These are phyloP conservation scores for Drosophila tani DNA, from an alignment of 1,140 invertebrate species.

Conservation along the genomic window DNA sequence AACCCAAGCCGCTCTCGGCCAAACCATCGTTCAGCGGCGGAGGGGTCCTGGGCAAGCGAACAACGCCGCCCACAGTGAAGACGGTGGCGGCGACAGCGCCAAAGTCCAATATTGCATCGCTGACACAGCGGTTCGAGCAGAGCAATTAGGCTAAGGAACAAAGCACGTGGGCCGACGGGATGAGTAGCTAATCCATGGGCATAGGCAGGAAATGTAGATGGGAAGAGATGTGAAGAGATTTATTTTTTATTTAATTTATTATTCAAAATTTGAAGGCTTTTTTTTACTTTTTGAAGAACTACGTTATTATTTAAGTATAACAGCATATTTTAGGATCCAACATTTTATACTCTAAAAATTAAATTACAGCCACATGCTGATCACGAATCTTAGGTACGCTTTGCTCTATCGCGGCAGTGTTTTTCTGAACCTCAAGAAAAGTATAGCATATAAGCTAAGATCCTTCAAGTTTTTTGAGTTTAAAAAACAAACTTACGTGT, in stretches of 20 bases:
- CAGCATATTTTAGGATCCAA: not conserved
- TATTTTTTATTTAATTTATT: not conserved
- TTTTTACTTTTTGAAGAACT: not conserved
- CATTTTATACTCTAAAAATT: not conserved
- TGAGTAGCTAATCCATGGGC: slow-evolving; percentile 6
- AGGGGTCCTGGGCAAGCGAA: slow-evolving; percentile 47
- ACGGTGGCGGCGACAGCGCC: slow-evolving; percentile 12
- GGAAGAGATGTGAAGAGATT: not conserved
- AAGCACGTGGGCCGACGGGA: not conserved
- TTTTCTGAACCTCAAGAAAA: too few species aligned
- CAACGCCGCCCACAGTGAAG: slow-evolving; percentile 75
- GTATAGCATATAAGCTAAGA: too few species aligned
- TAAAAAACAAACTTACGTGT: too few species aligned
- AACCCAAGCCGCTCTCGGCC: slow-evolving; percentile 79
- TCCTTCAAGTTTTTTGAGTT: too few species aligned
- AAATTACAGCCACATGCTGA: not conserved
- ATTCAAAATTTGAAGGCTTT: not conserved
- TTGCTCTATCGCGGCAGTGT: too few species aligned
- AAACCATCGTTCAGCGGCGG: slow-evolving; percentile 73
- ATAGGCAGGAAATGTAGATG: slow-evolving; percentile 8
- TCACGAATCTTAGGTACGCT: not conserved
- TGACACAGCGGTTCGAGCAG: slow-evolving; percentile 76
- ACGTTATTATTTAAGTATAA: not conserved
- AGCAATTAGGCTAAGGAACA: slow-evolving; percentile 55
- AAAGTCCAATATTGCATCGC: slow-evolving; percentile 72